These are phyloP conservation scores for Alcedo atthis DNA, from an alignment of 2,797 vertebrate genomes.

Conservation along the genomic window DNA sequence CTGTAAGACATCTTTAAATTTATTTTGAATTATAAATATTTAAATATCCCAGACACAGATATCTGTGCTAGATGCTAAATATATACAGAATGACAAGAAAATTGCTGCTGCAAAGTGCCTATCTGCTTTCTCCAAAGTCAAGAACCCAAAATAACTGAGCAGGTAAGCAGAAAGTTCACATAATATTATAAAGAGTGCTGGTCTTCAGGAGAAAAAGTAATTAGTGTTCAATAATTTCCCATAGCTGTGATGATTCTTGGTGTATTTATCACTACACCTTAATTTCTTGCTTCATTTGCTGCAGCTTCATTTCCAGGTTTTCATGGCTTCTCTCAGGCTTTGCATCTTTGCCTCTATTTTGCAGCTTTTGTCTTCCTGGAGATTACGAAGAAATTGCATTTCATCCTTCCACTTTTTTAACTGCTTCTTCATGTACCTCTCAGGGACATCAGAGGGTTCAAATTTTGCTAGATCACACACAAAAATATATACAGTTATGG, in stretches of 20 bases:
- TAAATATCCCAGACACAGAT: neutral
- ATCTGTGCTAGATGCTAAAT: neutral
- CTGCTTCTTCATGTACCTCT: slow-evolving; percentile 84
- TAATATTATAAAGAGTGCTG: neutral
- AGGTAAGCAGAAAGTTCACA: neutral
- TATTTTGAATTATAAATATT: neutral
- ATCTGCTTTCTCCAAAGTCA: neutral
- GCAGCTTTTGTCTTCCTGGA: slow-evolving; percentile 81
- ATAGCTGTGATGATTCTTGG: neutral
- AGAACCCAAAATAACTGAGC: neutral
- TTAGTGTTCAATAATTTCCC: neutral
- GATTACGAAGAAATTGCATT: slow-evolving; percentile 77
- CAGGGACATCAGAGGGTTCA: neutral
- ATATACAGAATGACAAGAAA: neutral
- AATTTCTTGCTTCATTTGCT: slow-evolving; percentile 71
- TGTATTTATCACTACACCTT: slow-evolving; percentile 56
- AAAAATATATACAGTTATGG: neutral
- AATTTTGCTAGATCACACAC: neutral
- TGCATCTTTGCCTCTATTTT: slow-evolving; percentile 84
- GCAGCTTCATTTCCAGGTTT: slow-evolving; percentile 75
- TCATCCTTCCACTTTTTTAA: slow-evolving; percentile 79
- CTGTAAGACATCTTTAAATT: neutral
- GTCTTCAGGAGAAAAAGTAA: neutral
- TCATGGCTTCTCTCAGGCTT: slow-evolving; percentile 77
- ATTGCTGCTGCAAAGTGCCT: neutral